Conservation (phyloP, 2,797 vertebrate genomes). For the Ispidina lecontei region DNA sequence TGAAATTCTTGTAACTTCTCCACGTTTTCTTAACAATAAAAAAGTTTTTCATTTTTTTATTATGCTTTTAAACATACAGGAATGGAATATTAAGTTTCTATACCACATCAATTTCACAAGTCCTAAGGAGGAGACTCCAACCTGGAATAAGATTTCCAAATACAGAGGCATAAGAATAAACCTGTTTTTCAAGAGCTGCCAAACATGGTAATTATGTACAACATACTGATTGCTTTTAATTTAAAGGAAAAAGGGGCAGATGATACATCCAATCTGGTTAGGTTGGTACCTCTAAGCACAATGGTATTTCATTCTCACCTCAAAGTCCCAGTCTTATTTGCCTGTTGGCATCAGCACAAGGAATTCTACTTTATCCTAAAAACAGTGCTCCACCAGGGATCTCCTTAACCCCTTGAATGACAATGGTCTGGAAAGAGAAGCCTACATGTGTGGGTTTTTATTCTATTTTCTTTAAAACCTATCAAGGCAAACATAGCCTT, state of each 20-base stretch:
- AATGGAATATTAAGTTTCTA: neutral
- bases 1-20: neutral
- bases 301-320: neutral
- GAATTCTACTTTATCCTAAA: constrained; percentile 39
- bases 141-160: neutral
- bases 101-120: neutral
- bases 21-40: neutral
- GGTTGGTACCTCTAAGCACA: neutral
- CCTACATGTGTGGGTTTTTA: neutral
- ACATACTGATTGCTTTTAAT: neutral
- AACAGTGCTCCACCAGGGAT: neutral
- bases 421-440: neutral
- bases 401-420: neutral
- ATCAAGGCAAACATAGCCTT: neutral
- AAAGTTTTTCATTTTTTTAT: neutral
- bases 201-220: neutral
- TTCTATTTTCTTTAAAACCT: neutral
- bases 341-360: constrained; percentile 4
- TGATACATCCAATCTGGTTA: neutral
- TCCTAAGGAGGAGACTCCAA: neutral
- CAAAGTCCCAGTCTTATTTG: neutral
- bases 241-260: neutral
- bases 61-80: neutral
- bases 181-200: neutral
- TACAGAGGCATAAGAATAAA: neutral